phyloP scores from a whole-genome alignment of 1,140 invertebrate genomes.

The Aplysia californica region DNA sequence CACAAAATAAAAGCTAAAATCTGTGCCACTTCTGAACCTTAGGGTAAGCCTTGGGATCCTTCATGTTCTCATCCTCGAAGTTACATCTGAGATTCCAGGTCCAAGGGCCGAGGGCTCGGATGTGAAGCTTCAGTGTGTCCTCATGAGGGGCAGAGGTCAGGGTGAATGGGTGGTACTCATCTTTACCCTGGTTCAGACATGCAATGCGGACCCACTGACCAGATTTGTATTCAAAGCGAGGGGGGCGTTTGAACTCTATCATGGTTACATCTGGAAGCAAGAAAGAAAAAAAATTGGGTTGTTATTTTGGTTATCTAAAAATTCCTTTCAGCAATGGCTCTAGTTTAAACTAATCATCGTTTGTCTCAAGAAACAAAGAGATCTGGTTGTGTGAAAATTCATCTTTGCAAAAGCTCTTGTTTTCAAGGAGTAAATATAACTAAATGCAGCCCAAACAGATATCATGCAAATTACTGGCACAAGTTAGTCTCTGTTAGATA shows the following conservation, averaged over 20 bases:
- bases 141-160: conserved; percentile 98
- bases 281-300: too few species aligned
- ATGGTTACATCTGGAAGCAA: conserved; percentile 72
- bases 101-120: conserved; percentile 93
- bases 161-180: conserved; percentile 98
- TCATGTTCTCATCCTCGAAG: conserved; percentile 95
- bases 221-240: conserved; percentile 96
- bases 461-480: too few species aligned
- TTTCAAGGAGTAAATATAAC: too few species aligned
- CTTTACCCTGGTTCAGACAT: conserved; percentile 90
- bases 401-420: too few species aligned
- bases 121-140: conserved; percentile 96
- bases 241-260: conserved; percentile 80
- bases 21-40: conserved; percentile 69
- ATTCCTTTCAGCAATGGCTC: too few species aligned
- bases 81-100: conserved; percentile 98
- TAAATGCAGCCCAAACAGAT: too few species aligned
- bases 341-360: too few species aligned
- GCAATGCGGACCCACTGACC: conserved; percentile 89
- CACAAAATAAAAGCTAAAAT: too few species aligned
- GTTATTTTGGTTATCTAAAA: too few species aligned
- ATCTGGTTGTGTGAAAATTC: too few species aligned
- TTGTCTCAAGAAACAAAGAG: too few species aligned
- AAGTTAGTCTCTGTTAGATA: too few species aligned
- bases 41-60: conserved; percentile 81